phyloP scores from a whole-genome alignment of 2,797 vertebrate species.

The Cyclura pinguis region DNA sequence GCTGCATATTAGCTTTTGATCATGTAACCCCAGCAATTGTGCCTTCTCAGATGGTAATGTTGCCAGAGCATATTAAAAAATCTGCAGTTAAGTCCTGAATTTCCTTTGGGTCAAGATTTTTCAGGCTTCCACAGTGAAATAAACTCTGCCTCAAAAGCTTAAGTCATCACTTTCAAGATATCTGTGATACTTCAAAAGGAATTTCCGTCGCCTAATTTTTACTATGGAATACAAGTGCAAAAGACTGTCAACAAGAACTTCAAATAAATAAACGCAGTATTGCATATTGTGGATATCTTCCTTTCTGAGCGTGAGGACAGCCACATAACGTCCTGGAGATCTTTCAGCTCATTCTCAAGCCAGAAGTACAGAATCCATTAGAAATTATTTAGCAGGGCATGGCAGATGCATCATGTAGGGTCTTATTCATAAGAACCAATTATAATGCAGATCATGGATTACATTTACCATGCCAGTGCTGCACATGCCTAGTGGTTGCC shows the following conservation, averaged over 20 bases:
- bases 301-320: not conserved
- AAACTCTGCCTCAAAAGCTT: not conserved
- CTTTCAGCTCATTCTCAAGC: not conserved
- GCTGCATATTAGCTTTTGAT: not conserved
- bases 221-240: not conserved
- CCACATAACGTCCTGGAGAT: not conserved
- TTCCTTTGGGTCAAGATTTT: conserved; percentile 8
- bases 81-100: not conserved
- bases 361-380: not conserved
- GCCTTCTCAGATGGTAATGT: not conserved
- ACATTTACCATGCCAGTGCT: not conserved
- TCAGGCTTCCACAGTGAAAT: not conserved
- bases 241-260: not conserved
- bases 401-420: not conserved
- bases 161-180: not conserved
- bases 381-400: not conserved
- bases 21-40: not conserved
- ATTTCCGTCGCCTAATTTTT: not conserved
- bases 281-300: not conserved
- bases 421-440: not conserved
- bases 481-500: not conserved
- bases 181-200: not conserved
- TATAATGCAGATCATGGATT: not conserved
- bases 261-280: not conserved
- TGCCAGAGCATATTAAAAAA: not conserved